phyloP scores from a whole-genome alignment of 2,113 vertebrate species.

The Gracilinanus agilis region DNA sequence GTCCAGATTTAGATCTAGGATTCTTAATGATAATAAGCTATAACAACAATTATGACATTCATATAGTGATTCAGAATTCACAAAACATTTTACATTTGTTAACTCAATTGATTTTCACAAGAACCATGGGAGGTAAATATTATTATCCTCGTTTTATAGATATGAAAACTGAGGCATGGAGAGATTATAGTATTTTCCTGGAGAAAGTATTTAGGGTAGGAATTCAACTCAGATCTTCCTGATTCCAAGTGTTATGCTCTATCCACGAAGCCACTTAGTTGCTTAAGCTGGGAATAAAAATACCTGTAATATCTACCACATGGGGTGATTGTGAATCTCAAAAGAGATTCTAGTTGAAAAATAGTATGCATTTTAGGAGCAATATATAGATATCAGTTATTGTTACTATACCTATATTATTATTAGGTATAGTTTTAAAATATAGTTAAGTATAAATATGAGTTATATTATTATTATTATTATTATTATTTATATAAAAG shows the following conservation, averaged over 20 bases:
- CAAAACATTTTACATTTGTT: neutral
- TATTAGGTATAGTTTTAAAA: too few species aligned
- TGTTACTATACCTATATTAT: too few species aligned
- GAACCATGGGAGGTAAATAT: neutral
- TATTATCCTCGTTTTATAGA: neutral
- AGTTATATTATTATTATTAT: too few species aligned
- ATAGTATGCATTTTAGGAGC: neutral
- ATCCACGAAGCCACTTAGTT: neutral
- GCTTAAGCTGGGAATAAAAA: neutral
- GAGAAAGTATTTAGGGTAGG: too few species aligned
- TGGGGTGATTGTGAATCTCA: neutral
- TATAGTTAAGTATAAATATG: too few species aligned
- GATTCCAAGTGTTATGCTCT: neutral
- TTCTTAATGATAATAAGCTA: neutral
- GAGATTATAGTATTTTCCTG: neutral
- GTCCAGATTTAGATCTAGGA: neutral
- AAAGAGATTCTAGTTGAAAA: neutral
- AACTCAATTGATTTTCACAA: neutral
- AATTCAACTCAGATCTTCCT: neutral
- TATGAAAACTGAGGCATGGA: neutral
- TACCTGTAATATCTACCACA: neutral
- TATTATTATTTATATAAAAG: too few species aligned
- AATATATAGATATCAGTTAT: neutral
- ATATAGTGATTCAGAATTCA: neutral
- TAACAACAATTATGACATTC: neutral